Evolutionary conservation across 2,888 invertebrate genomes (phyloP).

Genomic region (Luperina nickerlii): DNA sequence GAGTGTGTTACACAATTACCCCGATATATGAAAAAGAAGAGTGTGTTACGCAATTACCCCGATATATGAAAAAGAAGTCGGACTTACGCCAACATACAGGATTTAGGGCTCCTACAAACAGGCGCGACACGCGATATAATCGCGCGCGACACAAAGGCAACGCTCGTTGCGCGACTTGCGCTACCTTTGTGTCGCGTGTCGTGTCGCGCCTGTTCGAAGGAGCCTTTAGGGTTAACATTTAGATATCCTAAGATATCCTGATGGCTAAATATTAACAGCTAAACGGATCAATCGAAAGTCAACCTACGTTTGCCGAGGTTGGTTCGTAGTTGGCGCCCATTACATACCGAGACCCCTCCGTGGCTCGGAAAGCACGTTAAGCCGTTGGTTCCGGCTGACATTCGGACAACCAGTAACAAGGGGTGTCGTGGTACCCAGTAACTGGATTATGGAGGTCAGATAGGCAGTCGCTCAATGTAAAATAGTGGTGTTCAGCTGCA

Average conservation of each 20-base stretch:
- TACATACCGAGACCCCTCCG: neutral
- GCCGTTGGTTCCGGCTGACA: neutral
- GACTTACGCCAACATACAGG: neutral
- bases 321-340: neutral
- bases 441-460: neutral
- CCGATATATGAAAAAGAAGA: too few species aligned
- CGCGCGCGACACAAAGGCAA: too few species aligned
- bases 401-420: neutral
- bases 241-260: neutral
- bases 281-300: neutral
- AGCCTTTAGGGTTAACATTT: neutral
- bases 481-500: neutral
- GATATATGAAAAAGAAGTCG: too few species aligned
- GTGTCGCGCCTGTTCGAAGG: too few species aligned
- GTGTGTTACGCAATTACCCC: too few species aligned
- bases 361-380: neutral
- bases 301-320: neutral
- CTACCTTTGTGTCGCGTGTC: too few species aligned
- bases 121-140: too few species aligned
- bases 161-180: too few species aligned
- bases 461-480: neutral
- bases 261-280: neutral
- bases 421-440: neutral
- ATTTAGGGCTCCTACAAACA: neutral
- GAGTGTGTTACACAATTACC: too few species aligned